These are phyloP conservation scores for Leucozona laternaria DNA, from an alignment of 2,888 invertebrate genomes.

Conservation along the genomic window DNA sequence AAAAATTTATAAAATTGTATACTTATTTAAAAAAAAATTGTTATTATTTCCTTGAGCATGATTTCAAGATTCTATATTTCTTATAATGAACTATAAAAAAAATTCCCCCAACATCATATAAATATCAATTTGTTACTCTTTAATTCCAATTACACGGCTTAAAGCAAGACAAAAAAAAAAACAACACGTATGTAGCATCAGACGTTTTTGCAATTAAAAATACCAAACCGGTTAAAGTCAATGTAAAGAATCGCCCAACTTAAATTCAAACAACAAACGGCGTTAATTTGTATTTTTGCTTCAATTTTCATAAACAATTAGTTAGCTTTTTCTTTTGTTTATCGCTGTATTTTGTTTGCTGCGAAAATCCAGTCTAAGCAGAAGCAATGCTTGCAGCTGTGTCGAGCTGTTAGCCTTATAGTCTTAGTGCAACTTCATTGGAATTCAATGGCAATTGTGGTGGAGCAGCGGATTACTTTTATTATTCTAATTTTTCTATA, in stretches of 20 bases:
- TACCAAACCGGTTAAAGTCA: constrained; percentile 61
- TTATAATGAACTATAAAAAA: background rate
- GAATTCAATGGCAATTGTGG: constrained; percentile 62
- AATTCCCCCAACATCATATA: background rate
- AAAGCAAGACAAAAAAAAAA: background rate
- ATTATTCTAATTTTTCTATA: constrained; percentile 63
- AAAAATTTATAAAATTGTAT: no score
- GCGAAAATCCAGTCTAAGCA: background rate
- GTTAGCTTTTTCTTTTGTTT: constrained; percentile 32
- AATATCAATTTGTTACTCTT: constrained; percentile 39
- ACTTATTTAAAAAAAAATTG: no score
- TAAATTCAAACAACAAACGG: constrained; percentile 51
- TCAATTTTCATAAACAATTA: constrained; percentile 2
- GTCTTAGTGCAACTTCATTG: constrained; percentile 39
- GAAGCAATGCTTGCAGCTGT: constrained; percentile 16
- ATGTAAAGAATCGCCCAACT: constrained; percentile 44
- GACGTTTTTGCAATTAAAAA: constrained; percentile 65
- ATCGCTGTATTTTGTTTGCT: constrained; percentile 2
- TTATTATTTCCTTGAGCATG: background rate
- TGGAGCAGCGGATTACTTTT: constrained; percentile 47
- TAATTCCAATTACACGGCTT: background rate
- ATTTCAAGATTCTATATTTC: background rate
- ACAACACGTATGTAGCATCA: constrained; percentile 8
- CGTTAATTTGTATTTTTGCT: constrained; percentile 37
- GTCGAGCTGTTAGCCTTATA: constrained; percentile 33